Percentiles rank a stretch among this genome's conserved stretches.
Conservation (phyloP, 1,140 invertebrate species). For the Heterodera schachtii region DNA sequence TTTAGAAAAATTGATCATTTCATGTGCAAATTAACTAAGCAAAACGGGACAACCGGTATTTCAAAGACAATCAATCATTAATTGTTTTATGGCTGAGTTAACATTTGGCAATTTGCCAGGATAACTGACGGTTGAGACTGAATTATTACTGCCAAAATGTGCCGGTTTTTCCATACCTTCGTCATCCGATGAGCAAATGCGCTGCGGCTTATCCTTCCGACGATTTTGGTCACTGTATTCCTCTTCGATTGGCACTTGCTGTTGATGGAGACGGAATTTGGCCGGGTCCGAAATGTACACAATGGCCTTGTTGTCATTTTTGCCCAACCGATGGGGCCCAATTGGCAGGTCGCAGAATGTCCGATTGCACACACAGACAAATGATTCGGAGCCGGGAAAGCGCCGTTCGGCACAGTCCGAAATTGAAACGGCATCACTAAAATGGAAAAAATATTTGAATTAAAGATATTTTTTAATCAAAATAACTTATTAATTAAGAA, state of each 20-base stretch:
- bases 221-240: background rate
- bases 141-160: too few species aligned
- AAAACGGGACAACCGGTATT: too few species aligned
- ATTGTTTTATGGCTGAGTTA: too few species aligned
- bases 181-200: too few species aligned
- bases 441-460: background rate
- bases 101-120: too few species aligned
- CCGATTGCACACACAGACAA: constrained; percentile 31
- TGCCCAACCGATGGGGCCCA: background rate
- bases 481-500: too few species aligned
- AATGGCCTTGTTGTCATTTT: background rate
- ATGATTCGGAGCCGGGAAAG: constrained; percentile 19
- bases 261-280: background rate
- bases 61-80: too few species aligned
- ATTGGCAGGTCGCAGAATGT: constrained; percentile 17
- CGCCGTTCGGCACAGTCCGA: constrained; percentile 8
- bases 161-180: too few species aligned
- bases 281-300: background rate
- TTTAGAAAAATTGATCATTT: too few species aligned
- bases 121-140: too few species aligned
- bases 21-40: too few species aligned
- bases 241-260: background rate
- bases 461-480: too few species aligned
- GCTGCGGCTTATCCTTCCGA: background rate
- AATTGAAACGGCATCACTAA: background rate